Evolutionary conservation across 2,797 vertebrate genomes (phyloP).

Genomic region (Rhinatrema bivittatum): DNA sequence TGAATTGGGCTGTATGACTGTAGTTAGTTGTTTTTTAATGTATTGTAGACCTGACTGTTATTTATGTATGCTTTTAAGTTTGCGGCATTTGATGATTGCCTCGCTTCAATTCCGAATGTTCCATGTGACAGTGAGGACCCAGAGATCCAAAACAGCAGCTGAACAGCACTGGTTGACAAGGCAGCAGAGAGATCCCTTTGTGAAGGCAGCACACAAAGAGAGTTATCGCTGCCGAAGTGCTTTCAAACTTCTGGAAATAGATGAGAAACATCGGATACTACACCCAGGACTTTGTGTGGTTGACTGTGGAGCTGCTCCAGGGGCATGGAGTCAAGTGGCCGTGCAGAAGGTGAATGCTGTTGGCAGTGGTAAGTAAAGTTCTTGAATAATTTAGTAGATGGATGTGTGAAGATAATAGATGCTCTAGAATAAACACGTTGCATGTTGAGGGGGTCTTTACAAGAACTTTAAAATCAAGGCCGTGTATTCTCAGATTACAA

Average conservation of each 20-base stretch:
- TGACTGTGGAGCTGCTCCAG: conserved; percentile 89
- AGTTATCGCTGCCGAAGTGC: conserved; percentile 86
- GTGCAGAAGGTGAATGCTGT: conserved; percentile 77
- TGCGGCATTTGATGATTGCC: no score
- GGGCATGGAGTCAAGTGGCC: conserved; percentile 91
- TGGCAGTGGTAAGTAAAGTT: conserved; percentile 60
- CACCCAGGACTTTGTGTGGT: conserved; percentile 72
- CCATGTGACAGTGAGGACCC: conserved; percentile 36
- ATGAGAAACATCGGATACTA: conserved; percentile 65
- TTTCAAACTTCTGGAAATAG: conserved; percentile 86
- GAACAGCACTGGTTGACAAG: conserved; percentile 76
- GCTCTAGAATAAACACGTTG: no score
- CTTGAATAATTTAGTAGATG: neutral
- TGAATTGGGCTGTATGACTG: no score
- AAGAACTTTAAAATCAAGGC: no score
- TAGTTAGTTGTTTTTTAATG: no score
- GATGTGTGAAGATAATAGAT: no score
- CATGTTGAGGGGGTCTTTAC: no score
- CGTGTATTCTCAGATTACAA: no score
- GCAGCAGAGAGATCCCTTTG: conserved; percentile 80
- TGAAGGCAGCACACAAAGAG: conserved; percentile 68
- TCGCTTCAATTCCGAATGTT: conserved; percentile 29
- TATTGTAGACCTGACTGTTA: no score
- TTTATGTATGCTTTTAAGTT: no score
- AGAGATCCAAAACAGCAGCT: conserved; percentile 47